Base-by-base conservation (phyloP, 2,113 vertebrate species). In the Hypomesus transpacificus region DNA sequence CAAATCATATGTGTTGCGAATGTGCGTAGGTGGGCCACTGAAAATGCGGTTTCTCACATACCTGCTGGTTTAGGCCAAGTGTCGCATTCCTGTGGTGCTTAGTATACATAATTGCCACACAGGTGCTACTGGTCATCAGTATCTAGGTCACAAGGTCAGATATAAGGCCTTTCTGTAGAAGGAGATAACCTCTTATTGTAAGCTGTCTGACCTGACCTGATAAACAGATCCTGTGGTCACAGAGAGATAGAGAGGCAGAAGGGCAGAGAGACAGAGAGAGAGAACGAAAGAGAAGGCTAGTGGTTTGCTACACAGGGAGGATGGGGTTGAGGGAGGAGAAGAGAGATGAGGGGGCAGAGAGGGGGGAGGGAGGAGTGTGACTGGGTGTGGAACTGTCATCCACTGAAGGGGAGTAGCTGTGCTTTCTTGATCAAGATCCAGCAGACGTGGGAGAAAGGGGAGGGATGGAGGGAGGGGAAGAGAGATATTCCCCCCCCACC, bases 401-500 rank as follows among this genome's bases (percentile, higher is more conserved):
- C 75, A 73, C 80, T 76, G 75, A 75, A 88, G 82, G 86, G 86
- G 88, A 87, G 85, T 86, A 82, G 76, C 84, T 83, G 76, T 77
- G 80, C 87, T 88, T 86, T 89, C 91, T 89, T 91, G 86, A 89
- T 89, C 70, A 53, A 88, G 84, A 85, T 86, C 85, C 86, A 90
- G 83, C 80, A 86, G 77, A 89, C 83, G 86, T 86, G 80, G 80
- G 84, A 86, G 77, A 78, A 28, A 71, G 22, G 65, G 26, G 46
- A 3, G 68, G 52, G 74, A 50, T 52, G 24, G 68, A 72, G 50
- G 34, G 71, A 76, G 46, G 31, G 31, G 51, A 81, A 77, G 83
- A 74, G 87, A 71, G 79, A 66, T 81, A 86, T 92, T 90, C 91
- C 90, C 91, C 91, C 89, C 53, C 53, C 53, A 91, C 90, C 89